These are phyloP conservation scores for Nicator chloris DNA, from an alignment of 2,113 vertebrate genomes.

Conservation along the genomic window DNA sequence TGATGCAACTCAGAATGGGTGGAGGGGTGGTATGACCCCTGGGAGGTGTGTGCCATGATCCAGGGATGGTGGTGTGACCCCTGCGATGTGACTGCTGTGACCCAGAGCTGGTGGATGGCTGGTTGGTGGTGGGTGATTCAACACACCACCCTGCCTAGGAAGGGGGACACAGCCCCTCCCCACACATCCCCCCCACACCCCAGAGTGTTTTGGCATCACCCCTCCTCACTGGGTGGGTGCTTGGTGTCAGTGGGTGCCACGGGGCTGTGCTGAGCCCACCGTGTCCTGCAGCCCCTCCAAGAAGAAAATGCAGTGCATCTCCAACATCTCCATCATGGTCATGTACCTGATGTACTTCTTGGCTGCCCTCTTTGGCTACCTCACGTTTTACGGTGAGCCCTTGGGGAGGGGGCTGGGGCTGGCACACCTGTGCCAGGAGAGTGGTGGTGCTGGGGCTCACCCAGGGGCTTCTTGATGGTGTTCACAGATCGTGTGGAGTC, in stretches of 20 bases:
- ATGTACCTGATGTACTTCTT: slow-evolving; percentile 99
- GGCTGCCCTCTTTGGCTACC: slow-evolving; percentile 96
- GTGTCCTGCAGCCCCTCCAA: slow-evolving; percentile 78
- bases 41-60: neutral
- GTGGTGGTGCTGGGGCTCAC: neutral
- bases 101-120: neutral
- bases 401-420: fast-evolving
- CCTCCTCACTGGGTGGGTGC: neutral
- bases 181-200: fast-evolving
- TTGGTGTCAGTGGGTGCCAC: fast-evolving
- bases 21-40: neutral
- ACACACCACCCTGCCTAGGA: neutral
- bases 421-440: fast-evolving
- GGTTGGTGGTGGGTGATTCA: neutral
- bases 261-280: neutral
- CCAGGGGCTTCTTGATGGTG: neutral
- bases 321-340: slow-evolving; percentile 92
- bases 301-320: slow-evolving; percentile 92
- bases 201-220: neutral
- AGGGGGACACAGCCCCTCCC: neutral
- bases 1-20: neutral
- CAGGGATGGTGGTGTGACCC: neutral
- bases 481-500: slow-evolving; percentile 83
- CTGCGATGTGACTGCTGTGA: neutral
- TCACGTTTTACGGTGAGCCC: slow-evolving; percentile 93